Evolutionary conservation across 2,113 vertebrate species (phyloP).

Genomic region (Nesoenas mayeri): DNA sequence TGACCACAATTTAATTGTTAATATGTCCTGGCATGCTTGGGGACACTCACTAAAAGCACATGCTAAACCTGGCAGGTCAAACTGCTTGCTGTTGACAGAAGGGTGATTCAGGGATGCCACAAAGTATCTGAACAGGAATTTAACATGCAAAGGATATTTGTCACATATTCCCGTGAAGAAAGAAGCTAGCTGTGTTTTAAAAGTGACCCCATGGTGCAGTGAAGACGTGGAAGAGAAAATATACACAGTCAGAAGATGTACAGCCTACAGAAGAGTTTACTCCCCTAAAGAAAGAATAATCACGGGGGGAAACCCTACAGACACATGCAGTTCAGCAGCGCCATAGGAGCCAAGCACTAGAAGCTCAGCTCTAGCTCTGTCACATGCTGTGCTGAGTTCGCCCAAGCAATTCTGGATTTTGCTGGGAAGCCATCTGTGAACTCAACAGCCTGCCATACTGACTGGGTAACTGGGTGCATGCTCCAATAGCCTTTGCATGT

Average conservation of each 20-base stretch:
- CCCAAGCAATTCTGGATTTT: neutral
- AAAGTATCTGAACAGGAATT: neutral
- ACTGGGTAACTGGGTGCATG: neutral
- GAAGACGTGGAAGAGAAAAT: neutral
- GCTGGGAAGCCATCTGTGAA: neutral
- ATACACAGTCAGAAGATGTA: neutral
- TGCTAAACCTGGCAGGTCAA: neutral
- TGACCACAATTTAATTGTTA: neutral
- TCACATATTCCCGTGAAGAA: neutral
- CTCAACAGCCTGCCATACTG: neutral
- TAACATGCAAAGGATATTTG: neutral
- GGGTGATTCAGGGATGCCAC: neutral
- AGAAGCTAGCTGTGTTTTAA: neutral
- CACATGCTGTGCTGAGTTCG: neutral
- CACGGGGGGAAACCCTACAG: neutral
- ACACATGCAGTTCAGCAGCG: neutral
- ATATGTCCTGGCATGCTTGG: neutral
- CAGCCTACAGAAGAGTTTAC: neutral
- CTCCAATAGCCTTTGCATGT: neutral
- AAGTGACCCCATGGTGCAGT: neutral
- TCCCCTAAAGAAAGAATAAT: neutral
- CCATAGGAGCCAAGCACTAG: neutral
- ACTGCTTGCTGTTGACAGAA: neutral
- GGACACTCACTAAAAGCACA: neutral
- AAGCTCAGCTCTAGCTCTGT: neutral